A percentile compares a stretch with the other conserved stretches of the same genome.
These are phyloP conservation scores for Oscheius onirici DNA, from an alignment of 2,888 invertebrate genomes.

Conservation along the genomic window DNA sequence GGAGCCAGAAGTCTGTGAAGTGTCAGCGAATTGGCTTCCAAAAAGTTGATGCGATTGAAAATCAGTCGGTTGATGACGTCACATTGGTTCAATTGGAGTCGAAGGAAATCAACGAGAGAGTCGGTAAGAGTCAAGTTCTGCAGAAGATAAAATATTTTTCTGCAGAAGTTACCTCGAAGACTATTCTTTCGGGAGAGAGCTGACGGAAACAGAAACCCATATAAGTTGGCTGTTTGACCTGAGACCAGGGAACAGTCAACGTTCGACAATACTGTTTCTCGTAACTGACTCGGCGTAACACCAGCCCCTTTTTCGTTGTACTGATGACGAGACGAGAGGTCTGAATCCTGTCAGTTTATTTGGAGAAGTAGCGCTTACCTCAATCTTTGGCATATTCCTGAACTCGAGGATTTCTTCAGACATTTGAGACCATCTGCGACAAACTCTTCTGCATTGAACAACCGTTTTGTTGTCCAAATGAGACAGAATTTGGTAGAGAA, in stretches of 20 bases:
- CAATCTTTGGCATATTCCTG: slow-evolving; percentile 24
- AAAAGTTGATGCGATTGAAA: slow-evolving; percentile 44
- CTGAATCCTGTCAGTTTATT: slow-evolving; percentile 33
- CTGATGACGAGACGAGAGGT: slow-evolving; percentile 46
- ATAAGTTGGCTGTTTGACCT: slow-evolving; percentile 3
- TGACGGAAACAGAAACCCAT: slow-evolving; percentile 42
- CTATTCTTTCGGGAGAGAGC: slow-evolving; percentile 44
- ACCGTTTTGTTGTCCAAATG: slow-evolving; percentile 29
- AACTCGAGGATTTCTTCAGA: slow-evolving; percentile 35
- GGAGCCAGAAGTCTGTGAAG: slow-evolving; percentile 46
- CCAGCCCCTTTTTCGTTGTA: slow-evolving; percentile 39
- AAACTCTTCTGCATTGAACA: slow-evolving; percentile 38
- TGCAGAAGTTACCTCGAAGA: slow-evolving; percentile 46
- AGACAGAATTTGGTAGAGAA: slow-evolving; percentile 41
- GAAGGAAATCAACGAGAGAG: slow-evolving; percentile 44
- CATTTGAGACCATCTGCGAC: slow-evolving; percentile 38
- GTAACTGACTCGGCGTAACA: slow-evolving; percentile 48
- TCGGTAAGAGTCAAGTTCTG: slow-evolving; percentile 45
- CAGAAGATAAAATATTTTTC: too few relatives aligned
- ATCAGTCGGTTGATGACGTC: slow-evolving; percentile 43
- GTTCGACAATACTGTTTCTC: slow-evolving; percentile 38
- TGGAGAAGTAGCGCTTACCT: neutral
- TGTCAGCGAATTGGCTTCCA: slow-evolving; percentile 42
- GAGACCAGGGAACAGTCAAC: slow-evolving; percentile 25
- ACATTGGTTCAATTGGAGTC: slow-evolving; percentile 36